A percentile compares a stretch with the other conserved stretches of the same genome.
Evolutionary conservation across 1,140 invertebrate genomes (phyloP).

Genomic region (Sarcophaga peregrina): DNA sequence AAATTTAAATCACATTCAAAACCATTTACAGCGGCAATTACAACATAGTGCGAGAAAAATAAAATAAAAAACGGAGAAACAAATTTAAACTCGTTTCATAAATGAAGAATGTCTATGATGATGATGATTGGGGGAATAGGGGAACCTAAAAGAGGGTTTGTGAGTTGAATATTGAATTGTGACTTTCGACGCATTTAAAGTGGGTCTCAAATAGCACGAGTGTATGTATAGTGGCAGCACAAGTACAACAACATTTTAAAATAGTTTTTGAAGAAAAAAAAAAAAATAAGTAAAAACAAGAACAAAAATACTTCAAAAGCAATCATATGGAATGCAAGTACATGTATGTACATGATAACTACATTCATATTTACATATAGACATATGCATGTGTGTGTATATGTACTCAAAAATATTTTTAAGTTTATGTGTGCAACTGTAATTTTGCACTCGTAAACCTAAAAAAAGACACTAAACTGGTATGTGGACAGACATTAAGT

Average conservation of each 20-base stretch:
- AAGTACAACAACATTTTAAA: constrained; percentile 19
- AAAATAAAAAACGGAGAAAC: background rate
- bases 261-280: no score
- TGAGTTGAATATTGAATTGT: constrained; percentile 21
- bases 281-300: background rate
- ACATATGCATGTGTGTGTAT: background rate
- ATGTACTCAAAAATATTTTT: background rate
- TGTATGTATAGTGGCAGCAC: background rate
- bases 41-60: background rate
- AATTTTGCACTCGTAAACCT: background rate
- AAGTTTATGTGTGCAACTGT: background rate
- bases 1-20: no score
- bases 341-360: background rate
- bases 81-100: constrained; percentile 28
- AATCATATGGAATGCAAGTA: background rate
- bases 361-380: background rate
- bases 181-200: constrained; percentile 36
- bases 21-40: background rate
- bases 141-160: background rate
- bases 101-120: background rate
- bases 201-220: constrained; percentile 21
- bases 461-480: background rate
- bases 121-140: no score
- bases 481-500: background rate
- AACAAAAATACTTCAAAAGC: background rate